Base-by-base conservation (phyloP, 1,140 invertebrate genomes). In the Geopemphigus sp. region DNA sequence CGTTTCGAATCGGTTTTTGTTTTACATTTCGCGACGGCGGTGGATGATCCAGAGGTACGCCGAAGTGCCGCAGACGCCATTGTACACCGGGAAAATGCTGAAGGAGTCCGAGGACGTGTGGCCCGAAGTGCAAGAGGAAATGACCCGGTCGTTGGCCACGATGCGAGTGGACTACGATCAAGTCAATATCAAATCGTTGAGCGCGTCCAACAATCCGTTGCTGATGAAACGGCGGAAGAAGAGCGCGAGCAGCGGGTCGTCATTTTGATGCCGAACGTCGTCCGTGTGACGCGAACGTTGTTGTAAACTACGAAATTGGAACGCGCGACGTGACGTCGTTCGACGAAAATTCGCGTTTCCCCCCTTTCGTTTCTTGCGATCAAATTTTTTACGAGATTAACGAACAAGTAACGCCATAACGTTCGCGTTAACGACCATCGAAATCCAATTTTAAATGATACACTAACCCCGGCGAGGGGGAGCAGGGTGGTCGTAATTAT, bases 61-160 rank as follows among this genome's bases (percentile, higher is more conserved):
- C 1, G 90, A 92, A 82, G 96, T 98, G 19, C 96, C 96, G 0
- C 92, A 95, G 84, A 98, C 96, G 53, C 97, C 97, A 1, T 88
- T 99, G 3, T 92, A 95, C 85, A 97, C 96, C 3, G 90, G 94
- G 32, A 88, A 92, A 76, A 91, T 98, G 83, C 86, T 98, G 24
- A 91, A 92, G 80, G 97, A 98, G 86, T 92, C 94, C 64, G 93
- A 93, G 81, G 95, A 97, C 80, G 90, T 92, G 45, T 98, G 97
- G 97, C 92, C 93, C 5, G 97, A 98, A 85, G 95, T 98, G 19
- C 94, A 99, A 89, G 97, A 99, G 86, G 97, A 99, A 88, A 98
- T 99, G 95, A 97, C 94, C 0, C 91, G 95, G 80, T 98, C 96
- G 0, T 86, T 99, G 56, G 95, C 96, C 53, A 97, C 95, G 73